These are phyloP conservation scores for Drosophila jambulina DNA, from an alignment of 1,140 invertebrate genomes.

Conservation along the genomic window DNA sequence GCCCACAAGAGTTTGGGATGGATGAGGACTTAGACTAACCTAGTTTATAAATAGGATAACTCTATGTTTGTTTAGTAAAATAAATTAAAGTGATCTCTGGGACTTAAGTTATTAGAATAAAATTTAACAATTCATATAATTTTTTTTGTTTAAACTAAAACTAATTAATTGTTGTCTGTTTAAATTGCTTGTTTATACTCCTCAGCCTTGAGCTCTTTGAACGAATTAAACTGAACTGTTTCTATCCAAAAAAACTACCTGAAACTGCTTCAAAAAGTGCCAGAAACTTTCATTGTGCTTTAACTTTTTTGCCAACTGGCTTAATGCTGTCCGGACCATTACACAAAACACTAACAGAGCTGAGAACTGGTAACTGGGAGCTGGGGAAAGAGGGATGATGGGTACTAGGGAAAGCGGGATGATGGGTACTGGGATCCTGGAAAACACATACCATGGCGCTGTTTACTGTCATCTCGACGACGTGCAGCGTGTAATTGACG, in stretches of 20 bases:
- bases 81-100: not conserved
- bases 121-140: no score
- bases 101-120: no score
- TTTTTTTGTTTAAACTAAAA: no score
- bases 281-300: conserved; percentile 5
- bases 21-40: no score
- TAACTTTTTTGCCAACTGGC: conserved; percentile 22
- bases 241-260: not conserved
- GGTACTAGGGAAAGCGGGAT: not conserved
- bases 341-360: conserved; percentile 15
- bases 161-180: not conserved
- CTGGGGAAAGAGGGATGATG: not conserved
- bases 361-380: no score
- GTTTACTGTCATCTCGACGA: conserved; percentile 94
- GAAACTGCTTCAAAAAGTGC: not conserved
- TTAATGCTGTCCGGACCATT: conserved; percentile 27
- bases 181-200: not conserved
- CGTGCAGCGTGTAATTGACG: conserved; percentile 95
- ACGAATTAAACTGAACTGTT: not conserved
- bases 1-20: not conserved
- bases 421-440: not conserved
- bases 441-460: conserved; percentile 70
- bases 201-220: not conserved
- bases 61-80: not conserved
- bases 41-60: not conserved